Percentiles rank a stretch among this genome's conserved stretches.
Evolutionary conservation across 2,113 vertebrate species (phyloP).

Genomic region (Myotis davidii): DNA sequence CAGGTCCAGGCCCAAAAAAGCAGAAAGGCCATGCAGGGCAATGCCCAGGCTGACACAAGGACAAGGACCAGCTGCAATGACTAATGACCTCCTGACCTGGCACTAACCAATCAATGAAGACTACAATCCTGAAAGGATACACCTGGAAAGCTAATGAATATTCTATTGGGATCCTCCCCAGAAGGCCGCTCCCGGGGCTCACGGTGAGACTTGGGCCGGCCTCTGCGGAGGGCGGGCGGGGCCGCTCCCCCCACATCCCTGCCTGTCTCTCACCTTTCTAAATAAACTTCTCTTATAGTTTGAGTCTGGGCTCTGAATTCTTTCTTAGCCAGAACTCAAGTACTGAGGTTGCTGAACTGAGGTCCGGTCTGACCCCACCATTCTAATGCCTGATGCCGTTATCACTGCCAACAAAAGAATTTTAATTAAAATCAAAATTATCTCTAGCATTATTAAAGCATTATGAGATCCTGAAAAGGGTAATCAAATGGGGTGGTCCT

Average conservation of each 20-base stretch:
- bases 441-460: neutral
- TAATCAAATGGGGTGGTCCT: neutral
- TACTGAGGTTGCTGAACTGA: neutral
- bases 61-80: neutral
- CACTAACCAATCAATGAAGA: neutral
- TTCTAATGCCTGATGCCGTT: neutral
- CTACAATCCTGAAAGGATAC: neutral
- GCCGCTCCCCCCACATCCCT: too few species aligned
- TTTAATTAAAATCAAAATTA: neutral
- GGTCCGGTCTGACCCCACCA: neutral
- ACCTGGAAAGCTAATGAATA: neutral
- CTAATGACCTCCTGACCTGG: neutral
- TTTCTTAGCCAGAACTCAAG: neutral
- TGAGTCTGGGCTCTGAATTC: neutral
- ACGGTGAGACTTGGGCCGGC: conserved; percentile 77
- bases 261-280: neutral
- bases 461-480: neutral
- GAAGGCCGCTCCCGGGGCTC: conserved; percentile 66
- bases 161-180: neutral
- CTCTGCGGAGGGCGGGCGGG: conserved; percentile 50
- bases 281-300: neutral
- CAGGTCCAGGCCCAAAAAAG: neutral
- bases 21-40: neutral
- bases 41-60: neutral
- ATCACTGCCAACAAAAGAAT: neutral